Base-by-base conservation (phyloP, 1,140 invertebrate genomes). In the Leptopilina boulardi region DNA sequence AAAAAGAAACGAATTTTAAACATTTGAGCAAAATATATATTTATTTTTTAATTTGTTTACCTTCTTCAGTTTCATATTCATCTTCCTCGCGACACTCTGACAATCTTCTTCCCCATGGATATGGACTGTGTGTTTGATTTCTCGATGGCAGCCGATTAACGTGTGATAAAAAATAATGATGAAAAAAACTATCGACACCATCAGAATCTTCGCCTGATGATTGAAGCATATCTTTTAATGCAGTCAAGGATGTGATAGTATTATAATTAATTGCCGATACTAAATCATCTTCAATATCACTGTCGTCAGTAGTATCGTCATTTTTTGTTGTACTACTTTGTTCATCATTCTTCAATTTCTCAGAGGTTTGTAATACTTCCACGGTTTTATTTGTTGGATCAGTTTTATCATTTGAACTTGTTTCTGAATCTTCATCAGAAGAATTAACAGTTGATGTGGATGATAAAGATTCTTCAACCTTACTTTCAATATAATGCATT, bases 61-160 rank as follows among this genome's bases (percentile, higher is more conserved):
- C 90, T 83, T 90, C 91, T 71, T 93, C 94, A 66, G 95, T 94
- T 73, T 94, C 93, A 41, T 95, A 94, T 87, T 96, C 95, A 82
- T 96, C 95, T 89, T 96, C 96, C 83, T 96, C 96, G 38, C 94
- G 93, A 85, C 96, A 96, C 87, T 96, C 95, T 6, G 95, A 96
- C 71, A 96, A 87, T 2, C 95, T 92, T n/a, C 95, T 92, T 0
- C 88, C 94, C 94, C 85, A 92, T 75, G 88, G 93, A 92, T 76
- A 94, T 86, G 85, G 94, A 88, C 81, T 94, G 82, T 81, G 93
- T 80, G 79, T 91, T 86, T 87, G 89, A 83, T 92, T 93, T 51
- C 92, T 89, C 70, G 93, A 94, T 3, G 93, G 93, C 42, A 94
- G 84, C 72, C 93, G 91, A 86, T 94, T 95, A 59, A 94, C 94